Evolutionary conservation across 1,140 invertebrate species (phyloP), one percentile per base, ranked within the genome.

Genomic region (Sinonovacula constricta): DNA sequence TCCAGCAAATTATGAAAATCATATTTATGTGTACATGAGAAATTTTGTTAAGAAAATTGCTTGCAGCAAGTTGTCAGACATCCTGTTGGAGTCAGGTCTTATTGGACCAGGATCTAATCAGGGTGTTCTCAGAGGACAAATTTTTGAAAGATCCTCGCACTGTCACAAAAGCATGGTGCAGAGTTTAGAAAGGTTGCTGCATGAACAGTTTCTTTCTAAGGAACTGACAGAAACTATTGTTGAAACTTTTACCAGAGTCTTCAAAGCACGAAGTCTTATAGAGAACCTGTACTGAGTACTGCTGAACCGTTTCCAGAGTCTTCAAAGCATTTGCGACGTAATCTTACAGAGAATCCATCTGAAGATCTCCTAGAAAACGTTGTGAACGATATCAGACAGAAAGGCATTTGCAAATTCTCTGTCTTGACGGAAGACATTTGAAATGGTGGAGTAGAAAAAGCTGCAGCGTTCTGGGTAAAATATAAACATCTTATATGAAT

Each of bases 1-100:
- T 26, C 68, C 72, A 24, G 31, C 49, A 0, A 68, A 33, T 54
- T 86, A 81, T 63, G 26, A 81, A 59, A 79, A 83, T 0, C 79
- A 86, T 36, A 81, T 82, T 30, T 76, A 57, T 80, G 81, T 49
- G 14, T 80, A 77, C 33, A 14, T 84, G 60, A 81, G 75, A 60
- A 78, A 82, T 72, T 33, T 81, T 26, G 78, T 60, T 2, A 84
- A 81, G 67, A 84, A 81, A 45, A 82, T 84, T 67, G 30, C 31
- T 34, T 80, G 82, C 14, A 56, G 68, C 24, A 63, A 56, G 14
- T 57, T 75, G 24, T 56, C 75, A 24, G 80, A 74, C 49, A 59
- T 80, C 18, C 57, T 82, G 5, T 18, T 80, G 28, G 70, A 80
- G 30, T 15, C 81, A 18, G 81, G 81, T 10, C 36, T 81, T 31